phyloP scores from a whole-genome alignment of 1,140 invertebrate species.

The Anoplolepis gracilipes region DNA sequence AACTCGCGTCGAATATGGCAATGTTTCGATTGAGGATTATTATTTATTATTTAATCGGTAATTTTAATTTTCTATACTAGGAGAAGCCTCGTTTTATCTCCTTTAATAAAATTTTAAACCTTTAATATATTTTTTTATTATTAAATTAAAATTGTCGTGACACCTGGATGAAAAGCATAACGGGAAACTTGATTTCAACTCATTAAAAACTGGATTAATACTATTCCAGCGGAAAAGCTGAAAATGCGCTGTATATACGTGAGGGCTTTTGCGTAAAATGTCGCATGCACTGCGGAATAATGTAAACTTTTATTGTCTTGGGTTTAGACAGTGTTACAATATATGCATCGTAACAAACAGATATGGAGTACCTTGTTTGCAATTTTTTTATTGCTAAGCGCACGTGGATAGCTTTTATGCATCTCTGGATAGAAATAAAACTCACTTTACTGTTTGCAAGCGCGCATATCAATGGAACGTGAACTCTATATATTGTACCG shows the following conservation, averaged over 20 bases:
- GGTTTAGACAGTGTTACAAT: not conserved
- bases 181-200: not conserved
- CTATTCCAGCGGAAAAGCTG: not conserved
- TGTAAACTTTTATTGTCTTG: not conserved
- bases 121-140: not conserved
- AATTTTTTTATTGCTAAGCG: slow-evolving; percentile 6
- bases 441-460: slow-evolving; percentile 14
- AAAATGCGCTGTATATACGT: not conserved
- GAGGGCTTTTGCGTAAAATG: slow-evolving; percentile 9
- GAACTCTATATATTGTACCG: slow-evolving; percentile 13
- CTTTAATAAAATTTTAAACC: not conserved
- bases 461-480: not conserved
- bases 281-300: not conserved
- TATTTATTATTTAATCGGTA: not conserved
- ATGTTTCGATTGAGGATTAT: not conserved
- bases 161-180: not conserved
- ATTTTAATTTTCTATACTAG: not conserved
- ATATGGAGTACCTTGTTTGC: slow-evolving; percentile 18
- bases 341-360: not conserved
- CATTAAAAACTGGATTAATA: slow-evolving; percentile 13
- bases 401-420: slow-evolving; percentile 8
- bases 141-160: not conserved
- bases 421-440: slow-evolving; percentile 42
- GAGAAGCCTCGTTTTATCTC: not conserved
- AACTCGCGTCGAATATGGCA: too few species aligned